These are phyloP conservation scores for Micronisus gabar DNA, from an alignment of 2,113 vertebrate genomes.

Conservation along the genomic window DNA sequence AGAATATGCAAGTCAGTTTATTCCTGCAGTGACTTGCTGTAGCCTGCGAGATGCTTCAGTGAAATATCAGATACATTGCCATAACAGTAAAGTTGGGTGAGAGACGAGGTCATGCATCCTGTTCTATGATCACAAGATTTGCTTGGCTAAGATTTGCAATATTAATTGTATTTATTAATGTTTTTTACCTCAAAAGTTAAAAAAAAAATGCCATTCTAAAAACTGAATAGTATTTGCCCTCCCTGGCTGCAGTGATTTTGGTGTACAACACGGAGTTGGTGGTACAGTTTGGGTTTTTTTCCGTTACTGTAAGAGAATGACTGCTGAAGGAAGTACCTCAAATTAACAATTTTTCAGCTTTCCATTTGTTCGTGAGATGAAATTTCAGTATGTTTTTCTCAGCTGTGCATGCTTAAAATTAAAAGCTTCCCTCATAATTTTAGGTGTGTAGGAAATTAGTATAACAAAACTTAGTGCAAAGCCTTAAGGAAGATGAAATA, in stretches of 20 bases:
- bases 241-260: not conserved
- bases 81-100: not conserved
- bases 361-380: not conserved
- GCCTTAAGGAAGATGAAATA: not conserved
- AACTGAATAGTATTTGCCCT: not conserved
- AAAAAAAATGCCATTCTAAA: not conserved
- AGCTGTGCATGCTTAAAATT: not conserved
- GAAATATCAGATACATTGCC: not conserved
- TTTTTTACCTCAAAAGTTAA: not conserved
- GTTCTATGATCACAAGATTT: not conserved
- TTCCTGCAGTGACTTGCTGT: not conserved
- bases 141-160: not conserved
- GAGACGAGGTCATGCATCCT: not conserved
- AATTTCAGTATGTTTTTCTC: not conserved
- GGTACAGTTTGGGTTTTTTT: not conserved
- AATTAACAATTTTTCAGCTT: not conserved
- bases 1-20: not conserved
- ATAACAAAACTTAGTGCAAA: not conserved
- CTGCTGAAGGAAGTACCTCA: not conserved
- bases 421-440: not conserved
- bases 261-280: not conserved
- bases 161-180: not conserved
- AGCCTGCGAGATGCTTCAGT: not conserved
- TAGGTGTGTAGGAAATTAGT: not conserved
- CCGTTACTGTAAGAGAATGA: not conserved